Evolutionary conservation across 2,888 invertebrate genomes (phyloP).

Genomic region (Dexiosoma caninum): DNA sequence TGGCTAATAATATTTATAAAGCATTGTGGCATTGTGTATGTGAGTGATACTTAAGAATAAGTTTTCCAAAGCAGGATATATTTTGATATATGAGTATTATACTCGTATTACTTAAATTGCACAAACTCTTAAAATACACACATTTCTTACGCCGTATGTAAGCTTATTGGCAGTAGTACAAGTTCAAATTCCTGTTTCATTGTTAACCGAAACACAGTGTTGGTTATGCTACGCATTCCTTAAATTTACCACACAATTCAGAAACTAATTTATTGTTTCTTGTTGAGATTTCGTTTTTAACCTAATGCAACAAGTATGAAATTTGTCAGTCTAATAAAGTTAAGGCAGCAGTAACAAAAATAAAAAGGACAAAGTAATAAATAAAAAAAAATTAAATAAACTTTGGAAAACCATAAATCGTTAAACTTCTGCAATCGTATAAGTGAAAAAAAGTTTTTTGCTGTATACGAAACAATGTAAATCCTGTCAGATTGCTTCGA

Average conservation of each 20-base stretch:
- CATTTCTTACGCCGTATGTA: background rate
- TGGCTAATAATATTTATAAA: conserved; percentile 9
- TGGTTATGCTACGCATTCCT: conserved; percentile 46
- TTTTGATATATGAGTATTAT: conserved; percentile 60
- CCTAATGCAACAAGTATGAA: conserved; percentile 57
- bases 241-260: conserved; percentile 49
- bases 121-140: conserved; percentile 7
- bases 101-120: conserved; percentile 58
- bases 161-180: background rate
- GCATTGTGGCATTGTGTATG: background rate
- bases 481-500: conserved; percentile 2
- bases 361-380: background rate
- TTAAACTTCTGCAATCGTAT: conserved; percentile 41
- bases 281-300: conserved; percentile 60
- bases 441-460: conserved; percentile 1
- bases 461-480: background rate
- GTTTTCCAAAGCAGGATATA: conserved; percentile 51
- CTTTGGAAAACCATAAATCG: conserved; percentile 52
- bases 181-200: background rate
- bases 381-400: background rate
- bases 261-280: conserved; percentile 61
- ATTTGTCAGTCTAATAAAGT: conserved; percentile 46
- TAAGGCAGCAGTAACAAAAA: conserved; percentile 2
- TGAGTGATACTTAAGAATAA: conserved; percentile 28
- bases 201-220: conserved; percentile 20